A percentile compares a stretch with the other conserved stretches of the same genome.
Conservation (phyloP, 2,113 vertebrate species). For the Apteryx mantelli region DNA sequence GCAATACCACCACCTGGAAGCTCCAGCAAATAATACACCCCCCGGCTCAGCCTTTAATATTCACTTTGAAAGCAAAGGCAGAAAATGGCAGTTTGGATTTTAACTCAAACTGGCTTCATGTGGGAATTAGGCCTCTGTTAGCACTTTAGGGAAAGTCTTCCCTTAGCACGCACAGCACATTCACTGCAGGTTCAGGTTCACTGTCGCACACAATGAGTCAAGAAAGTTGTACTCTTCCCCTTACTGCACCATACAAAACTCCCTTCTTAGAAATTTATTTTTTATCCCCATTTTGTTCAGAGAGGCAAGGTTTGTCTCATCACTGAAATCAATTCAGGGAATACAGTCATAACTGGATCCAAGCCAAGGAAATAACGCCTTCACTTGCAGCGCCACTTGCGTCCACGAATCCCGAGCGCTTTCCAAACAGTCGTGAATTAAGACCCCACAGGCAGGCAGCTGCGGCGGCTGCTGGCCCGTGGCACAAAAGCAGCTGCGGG, state of each 20-base stretch:
- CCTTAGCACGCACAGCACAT: not conserved
- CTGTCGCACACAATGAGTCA: not conserved
- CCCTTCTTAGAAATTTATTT: not conserved
- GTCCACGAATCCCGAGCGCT: constrained; percentile 30
- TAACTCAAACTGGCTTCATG: not conserved
- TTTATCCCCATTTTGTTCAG: constrained; percentile 1
- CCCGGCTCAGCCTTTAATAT: not conserved
- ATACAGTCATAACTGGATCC: constrained; percentile 31
- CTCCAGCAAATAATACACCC: not conserved
- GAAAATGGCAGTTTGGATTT: not conserved
- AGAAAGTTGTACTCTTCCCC: not conserved
- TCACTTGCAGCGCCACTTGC: constrained; percentile 32
- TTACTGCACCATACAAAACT: not conserved
- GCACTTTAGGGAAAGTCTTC: not conserved
- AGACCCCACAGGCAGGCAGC: too few relatives aligned
- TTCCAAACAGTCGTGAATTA: not conserved
- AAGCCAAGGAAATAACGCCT: constrained; percentile 50
- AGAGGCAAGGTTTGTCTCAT: constrained; percentile 21
- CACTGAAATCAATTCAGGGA: constrained; percentile 53
- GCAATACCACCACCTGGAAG: not conserved
- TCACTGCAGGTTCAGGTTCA: not conserved
- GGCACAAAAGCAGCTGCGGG: rapidly evolving
- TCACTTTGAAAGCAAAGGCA: not conserved
- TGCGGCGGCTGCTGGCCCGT: too few relatives aligned
- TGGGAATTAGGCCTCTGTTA: not conserved